Base-by-base conservation (phyloP, 1,140 invertebrate species). In the Eriosoma lanigerum region DNA sequence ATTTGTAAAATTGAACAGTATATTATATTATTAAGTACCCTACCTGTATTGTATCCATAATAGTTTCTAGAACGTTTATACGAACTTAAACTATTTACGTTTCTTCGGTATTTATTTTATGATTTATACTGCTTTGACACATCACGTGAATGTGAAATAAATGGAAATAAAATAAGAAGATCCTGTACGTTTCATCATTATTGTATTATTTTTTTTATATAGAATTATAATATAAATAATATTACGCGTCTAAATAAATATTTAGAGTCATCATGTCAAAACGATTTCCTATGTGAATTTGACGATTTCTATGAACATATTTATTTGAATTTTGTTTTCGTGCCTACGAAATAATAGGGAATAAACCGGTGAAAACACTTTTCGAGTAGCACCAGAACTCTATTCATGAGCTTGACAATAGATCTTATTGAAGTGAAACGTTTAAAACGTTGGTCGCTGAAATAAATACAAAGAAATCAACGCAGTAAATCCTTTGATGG, bases 341-440 rank as follows among this genome's bases (percentile, higher is more conserved):
- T 3, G n/a, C n/a, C n/a, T n/a, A n/a, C 66, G 48, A 29, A 50
- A 52, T 52, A 52, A 29, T 54, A 29, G 48, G 4, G n/a, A 75
- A 75, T 13, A 75, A 75, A n/a, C 2, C 10, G 12, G 29, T 19
- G 19, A 75, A 56, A 75, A 19, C 46, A 17, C 46, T 68, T 68
- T 68, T 68, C n/a, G 24, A 68, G 21, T 46, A 19, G 64, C 21
- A 68, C 21, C 38, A 15, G 32, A 21, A 66, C 21, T 29, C 66
- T 50, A 50, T 70, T 70, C 66, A 70, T 8, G 8, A 50, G 15
- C 19, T 19, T 29, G 46, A 70, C 66, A 70, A 70, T 70, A 29
- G 66, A 50, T 70, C 17, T 50, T 48, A 70, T 6, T 70, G 21
- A 50, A 70, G 66, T 50, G 66, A 70, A 70, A 70, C 66, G 66